phyloP scores from a whole-genome alignment of 37 sponge, comb jelly and placozoan genomes.

The Chondrilla cf. caribensis region DNA sequence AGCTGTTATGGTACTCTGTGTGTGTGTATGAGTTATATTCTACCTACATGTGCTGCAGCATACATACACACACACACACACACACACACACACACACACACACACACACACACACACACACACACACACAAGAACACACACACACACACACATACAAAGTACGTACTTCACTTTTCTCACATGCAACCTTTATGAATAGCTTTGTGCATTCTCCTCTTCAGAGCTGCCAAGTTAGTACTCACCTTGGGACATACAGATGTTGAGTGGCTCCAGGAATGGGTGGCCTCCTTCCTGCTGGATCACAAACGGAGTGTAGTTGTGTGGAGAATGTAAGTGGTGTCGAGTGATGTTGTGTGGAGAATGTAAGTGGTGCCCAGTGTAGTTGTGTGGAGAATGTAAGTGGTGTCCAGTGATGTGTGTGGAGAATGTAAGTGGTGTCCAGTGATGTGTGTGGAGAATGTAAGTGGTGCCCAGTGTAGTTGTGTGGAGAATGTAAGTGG shows the following conservation, averaged over 20 bases:
- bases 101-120: constrained; percentile 7
- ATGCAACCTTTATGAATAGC: too few relatives aligned
- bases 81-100: not conserved
- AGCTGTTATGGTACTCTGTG: not conserved
- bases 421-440: too few relatives aligned
- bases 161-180: too few relatives aligned
- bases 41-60: not conserved
- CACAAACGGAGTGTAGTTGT: not conserved
- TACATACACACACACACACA: not conserved
- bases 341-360: too few relatives aligned
- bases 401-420: too few relatives aligned
- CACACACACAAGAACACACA: not conserved
- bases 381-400: too few relatives aligned
- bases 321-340: constrained; percentile 14
- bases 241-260: not conserved
- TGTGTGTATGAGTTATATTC: not conserved
- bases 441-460: too few relatives aligned
- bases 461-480: too few relatives aligned
- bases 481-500: too few relatives aligned
- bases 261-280: constrained; percentile 11
- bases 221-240: not conserved
- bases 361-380: too few relatives aligned
- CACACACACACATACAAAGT: not conserved
- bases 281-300: not conserved
- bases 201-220: not conserved